These are phyloP conservation scores for Uromys caudimaculatus DNA, from an alignment of 2,797 vertebrate genomes.

Conservation along the genomic window DNA sequence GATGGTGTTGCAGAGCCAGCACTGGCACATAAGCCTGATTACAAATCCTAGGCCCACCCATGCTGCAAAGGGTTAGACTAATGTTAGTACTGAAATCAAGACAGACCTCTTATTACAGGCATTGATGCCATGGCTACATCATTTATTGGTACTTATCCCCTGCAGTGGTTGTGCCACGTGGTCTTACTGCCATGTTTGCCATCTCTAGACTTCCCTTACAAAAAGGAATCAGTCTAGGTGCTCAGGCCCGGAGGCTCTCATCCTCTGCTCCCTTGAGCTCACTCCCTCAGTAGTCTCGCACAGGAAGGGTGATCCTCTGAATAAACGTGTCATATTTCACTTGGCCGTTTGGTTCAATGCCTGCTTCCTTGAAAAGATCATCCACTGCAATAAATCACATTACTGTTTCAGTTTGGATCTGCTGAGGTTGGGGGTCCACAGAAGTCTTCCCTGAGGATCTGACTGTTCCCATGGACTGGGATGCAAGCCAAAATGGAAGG, in stretches of 20 bases:
- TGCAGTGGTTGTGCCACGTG: neutral
- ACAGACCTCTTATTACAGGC: slow-evolving; percentile 46
- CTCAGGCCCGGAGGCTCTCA: neutral
- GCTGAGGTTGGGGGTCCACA: neutral
- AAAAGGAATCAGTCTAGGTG: neutral
- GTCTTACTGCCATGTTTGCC: neutral
- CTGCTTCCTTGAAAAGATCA: slow-evolving; percentile 93
- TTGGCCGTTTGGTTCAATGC: slow-evolving; percentile 89
- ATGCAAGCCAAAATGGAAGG: neutral
- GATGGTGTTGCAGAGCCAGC: neutral
- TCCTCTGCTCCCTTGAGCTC: neutral
- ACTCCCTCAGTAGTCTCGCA: slow-evolving; percentile 90
- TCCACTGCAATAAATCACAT: slow-evolving; percentile 90
- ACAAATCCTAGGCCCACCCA: neutral
- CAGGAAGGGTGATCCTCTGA: slow-evolving; percentile 90
- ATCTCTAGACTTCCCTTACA: neutral
- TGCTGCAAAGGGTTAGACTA: neutral
- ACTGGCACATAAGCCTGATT: neutral
- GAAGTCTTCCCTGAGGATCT: neutral
- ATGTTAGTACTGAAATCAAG: neutral
- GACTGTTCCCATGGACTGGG: neutral
- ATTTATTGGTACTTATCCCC: neutral
- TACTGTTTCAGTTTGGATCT: neutral
- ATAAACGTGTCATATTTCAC: slow-evolving; percentile 94
- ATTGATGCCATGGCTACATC: neutral